A percentile compares a stretch with the other conserved stretches of the same genome.
These are phyloP conservation scores for Halcyon smyrnensis DNA, from an alignment of 2,797 vertebrate genomes.

Conservation along the genomic window DNA sequence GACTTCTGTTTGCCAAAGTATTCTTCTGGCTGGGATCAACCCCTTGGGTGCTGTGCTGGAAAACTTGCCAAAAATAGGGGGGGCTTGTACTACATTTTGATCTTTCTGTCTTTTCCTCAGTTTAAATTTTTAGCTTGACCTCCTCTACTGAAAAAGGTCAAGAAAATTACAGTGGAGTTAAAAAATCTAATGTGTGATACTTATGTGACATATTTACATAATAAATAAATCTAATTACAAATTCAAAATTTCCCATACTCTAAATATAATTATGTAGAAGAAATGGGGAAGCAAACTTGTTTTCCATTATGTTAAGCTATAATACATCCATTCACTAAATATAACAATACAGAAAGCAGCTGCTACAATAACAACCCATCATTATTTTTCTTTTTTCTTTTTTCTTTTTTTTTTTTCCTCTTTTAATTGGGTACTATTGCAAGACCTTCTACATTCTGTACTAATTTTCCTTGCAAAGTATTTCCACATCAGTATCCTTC, in stretches of 20 bases:
- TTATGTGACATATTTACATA: background rate
- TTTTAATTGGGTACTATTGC: background rate
- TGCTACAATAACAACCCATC: background rate
- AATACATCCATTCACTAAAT: background rate
- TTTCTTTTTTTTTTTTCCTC: background rate
- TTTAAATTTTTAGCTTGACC: background rate
- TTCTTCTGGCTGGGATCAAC: slow-evolving; percentile 38
- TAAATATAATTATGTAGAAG: background rate
- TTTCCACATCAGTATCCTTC: background rate
- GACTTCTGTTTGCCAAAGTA: slow-evolving; percentile 46
- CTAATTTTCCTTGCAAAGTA: background rate
- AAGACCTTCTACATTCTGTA: background rate
- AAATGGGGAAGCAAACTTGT: background rate
- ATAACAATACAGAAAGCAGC: background rate
- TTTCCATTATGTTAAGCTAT: background rate
- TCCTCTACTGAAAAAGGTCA: background rate
- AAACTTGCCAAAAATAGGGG: background rate
- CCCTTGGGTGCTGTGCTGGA: background rate
- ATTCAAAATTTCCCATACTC: background rate
- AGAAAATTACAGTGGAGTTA: background rate
- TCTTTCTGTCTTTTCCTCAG: background rate
- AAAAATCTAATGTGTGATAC: background rate
- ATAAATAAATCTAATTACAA: background rate
- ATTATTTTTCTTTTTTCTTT: too few relatives aligned
- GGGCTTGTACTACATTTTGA: background rate